Evolutionary conservation across 2,797 vertebrate species (phyloP), one percentile per base, ranked within the genome.

Genomic region (Eptatretus atami): DNA sequence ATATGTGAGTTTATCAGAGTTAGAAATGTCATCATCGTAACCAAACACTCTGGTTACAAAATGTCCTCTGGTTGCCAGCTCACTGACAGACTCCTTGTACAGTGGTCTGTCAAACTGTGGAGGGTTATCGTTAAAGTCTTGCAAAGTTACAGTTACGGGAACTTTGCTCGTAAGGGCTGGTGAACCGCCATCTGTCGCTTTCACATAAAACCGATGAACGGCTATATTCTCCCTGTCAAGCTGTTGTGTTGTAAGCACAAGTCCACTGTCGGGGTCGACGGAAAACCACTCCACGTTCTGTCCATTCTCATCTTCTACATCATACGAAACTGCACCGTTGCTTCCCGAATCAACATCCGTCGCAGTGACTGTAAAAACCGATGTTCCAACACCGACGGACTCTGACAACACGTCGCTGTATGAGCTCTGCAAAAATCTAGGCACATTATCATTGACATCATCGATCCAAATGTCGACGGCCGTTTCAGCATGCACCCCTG

Each of bases 231-330:
- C 90, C 14, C 92, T 83, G 73, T 98, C 92, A 12, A 98, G 72
- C 74, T 82, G 78, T 11, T 90, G 80, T 0, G 92, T 86, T 3
- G 90, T 98, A 53, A 98, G 75, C 69, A 98, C 94, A 52, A 96
- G 73, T 53, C 92, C 92, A 63, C 88, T 94, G 68, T 81, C 78
- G 24, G 86, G 86, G 67, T 98, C 92, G 55, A 98, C 86, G 72
- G 96, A 87, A 68, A 98, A 98, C 69, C 86, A 87, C 67, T 98
- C 92, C 0, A 87, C 86, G 72, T 80, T 87, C 72, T 94, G 92
- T 65, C 80, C 82, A 9, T 73, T 74, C 64, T 84, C 80, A 44
- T 88, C 84, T 66, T 92, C 81, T 67, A 96, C 87, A 71, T 94
- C 87, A 70, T 98, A 98, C 44, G 78, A 78, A 6, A 95, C 76